Percentiles rank a stretch among this genome's conserved stretches.
Conservation (phyloP, 1,140 invertebrate genomes). For the Melitaea cinxia region DNA sequence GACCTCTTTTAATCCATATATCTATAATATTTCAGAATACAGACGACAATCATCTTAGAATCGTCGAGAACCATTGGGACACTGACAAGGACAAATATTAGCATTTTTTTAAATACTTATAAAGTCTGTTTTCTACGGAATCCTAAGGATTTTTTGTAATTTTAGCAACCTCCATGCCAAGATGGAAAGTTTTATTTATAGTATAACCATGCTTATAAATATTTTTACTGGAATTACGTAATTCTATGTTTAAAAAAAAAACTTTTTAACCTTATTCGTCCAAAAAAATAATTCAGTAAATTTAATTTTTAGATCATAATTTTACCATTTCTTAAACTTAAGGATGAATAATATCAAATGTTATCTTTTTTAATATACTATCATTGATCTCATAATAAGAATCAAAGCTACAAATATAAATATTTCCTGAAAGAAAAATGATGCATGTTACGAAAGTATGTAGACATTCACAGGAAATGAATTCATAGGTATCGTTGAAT, state of each 20-base stretch:
- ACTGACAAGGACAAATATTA: conserved; percentile 1
- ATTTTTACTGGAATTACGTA: neutral
- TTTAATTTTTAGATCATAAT: too few species aligned
- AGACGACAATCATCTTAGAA: conserved; percentile 13
- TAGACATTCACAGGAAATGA: conserved; percentile 24
- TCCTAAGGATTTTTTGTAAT: neutral
- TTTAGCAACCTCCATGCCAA: neutral
- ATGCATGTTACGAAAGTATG: conserved; percentile 19
- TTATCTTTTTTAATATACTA: too few species aligned
- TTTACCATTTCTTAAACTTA: too few species aligned
- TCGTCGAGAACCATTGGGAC: conserved; percentile 3
- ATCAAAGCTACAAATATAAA: neutral
- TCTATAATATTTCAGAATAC: neutral
- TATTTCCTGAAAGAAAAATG: conserved; percentile 3
- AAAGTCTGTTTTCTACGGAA: neutral
- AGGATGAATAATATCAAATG: too few species aligned
- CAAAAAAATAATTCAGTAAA: too few species aligned
- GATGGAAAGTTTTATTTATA: neutral
- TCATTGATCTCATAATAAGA: neutral
- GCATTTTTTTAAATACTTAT: neutral
- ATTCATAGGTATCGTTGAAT: conserved; percentile 30
- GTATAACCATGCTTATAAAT: neutral
- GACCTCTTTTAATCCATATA: conserved; percentile 33
- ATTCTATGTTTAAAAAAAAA: neutral
- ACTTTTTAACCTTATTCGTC: too few species aligned